Evolutionary conservation across 2,113 vertebrate genomes (phyloP).

Genomic region (Apteryx mantelli): DNA sequence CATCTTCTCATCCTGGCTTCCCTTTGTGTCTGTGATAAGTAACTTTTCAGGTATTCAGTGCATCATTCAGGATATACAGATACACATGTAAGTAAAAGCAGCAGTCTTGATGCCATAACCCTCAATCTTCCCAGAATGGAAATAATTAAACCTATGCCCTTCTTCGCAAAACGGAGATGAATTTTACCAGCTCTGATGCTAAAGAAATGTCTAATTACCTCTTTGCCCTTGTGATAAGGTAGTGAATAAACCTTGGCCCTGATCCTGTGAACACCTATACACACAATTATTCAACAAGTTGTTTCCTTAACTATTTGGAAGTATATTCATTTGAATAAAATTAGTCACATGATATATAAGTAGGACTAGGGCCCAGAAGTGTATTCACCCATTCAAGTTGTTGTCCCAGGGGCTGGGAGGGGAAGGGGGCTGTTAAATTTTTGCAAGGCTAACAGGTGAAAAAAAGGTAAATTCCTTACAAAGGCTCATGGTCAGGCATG

Average conservation of each 20-base stretch:
- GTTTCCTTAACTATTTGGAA: not conserved
- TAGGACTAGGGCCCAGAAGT: not conserved
- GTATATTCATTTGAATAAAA: conserved; percentile 8
- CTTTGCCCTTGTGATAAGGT: not conserved
- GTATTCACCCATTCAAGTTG: conserved; percentile 13
- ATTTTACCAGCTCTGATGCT: not conserved
- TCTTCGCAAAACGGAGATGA: not conserved
- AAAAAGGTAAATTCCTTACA: conserved; percentile 33
- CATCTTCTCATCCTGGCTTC: not conserved
- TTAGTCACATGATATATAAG: not conserved
- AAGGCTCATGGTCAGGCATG: conserved; percentile 66
- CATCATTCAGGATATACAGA: not conserved
- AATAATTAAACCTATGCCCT: not conserved
- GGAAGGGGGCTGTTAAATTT: not conserved
- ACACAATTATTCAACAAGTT: not conserved
- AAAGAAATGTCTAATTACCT: not conserved
- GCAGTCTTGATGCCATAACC: not conserved
- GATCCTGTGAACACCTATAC: not conserved
- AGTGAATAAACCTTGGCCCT: not conserved
- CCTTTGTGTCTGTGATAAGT: not conserved
- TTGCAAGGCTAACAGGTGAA: conserved; percentile 50
- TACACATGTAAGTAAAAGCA: not conserved
- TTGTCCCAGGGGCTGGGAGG: not conserved
- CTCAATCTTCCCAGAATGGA: not conserved
- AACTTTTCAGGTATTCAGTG: not conserved